Evolutionary conservation across 37 sponge, comb jelly and placozoan species (phyloP).

Genomic region (Halisarca cf. caerulea): DNA sequence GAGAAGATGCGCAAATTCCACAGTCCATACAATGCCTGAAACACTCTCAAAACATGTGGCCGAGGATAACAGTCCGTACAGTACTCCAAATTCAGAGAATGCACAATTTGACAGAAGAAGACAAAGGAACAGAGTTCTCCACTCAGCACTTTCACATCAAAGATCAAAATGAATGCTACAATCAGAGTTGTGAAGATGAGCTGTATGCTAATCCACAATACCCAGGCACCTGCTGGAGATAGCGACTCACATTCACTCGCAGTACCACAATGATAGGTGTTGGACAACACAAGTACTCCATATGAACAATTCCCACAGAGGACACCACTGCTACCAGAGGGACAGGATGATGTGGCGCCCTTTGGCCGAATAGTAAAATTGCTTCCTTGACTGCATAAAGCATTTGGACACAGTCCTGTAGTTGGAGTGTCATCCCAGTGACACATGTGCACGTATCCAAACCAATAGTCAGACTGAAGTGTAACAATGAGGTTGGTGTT

Average conservation of each 20-base stretch:
- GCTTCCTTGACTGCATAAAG: too few relatives aligned
- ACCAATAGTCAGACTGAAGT: too few relatives aligned
- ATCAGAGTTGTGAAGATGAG: neutral
- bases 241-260: neutral
- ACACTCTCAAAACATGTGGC: neutral
- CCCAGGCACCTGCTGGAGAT: neutral
- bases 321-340: neutral
- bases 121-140: slow-evolving; percentile 1
- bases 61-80: neutral
- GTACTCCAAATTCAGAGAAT: neutral
- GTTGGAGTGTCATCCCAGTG: too few relatives aligned
- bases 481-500: too few relatives aligned
- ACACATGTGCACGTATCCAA: too few relatives aligned
- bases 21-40: neutral
- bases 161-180: neutral
- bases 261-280: neutral
- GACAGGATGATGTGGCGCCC: too few relatives aligned
- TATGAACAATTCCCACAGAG: neutral
- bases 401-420: too few relatives aligned
- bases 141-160: neutral
- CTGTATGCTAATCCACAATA: neutral
- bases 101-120: slow-evolving; percentile 6
- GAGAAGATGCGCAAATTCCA: neutral
- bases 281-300: neutral
- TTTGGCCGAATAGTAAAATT: too few relatives aligned